These are phyloP conservation scores for Elymnias hypermnestra DNA, from an alignment of 1,140 invertebrate genomes.

Conservation along the genomic window DNA sequence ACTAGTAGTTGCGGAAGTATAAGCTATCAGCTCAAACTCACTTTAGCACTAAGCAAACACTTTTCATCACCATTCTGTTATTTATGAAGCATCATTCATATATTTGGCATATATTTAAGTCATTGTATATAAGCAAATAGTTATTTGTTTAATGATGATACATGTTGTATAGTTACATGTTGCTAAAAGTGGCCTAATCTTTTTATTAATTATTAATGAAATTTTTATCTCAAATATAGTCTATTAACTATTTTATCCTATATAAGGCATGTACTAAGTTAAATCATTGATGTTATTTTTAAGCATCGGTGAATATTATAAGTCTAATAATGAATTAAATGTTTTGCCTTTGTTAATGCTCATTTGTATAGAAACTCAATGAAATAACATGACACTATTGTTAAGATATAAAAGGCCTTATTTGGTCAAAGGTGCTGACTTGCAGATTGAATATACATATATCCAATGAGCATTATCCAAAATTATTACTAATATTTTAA, in stretches of 20 bases:
- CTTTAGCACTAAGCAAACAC: constrained; percentile 65
- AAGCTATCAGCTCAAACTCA: constrained; percentile 67
- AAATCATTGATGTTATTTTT: constrained; percentile 25
- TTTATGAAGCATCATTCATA: constrained; percentile 60
- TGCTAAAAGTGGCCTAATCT: constrained; percentile 56
- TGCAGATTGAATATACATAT: no score
- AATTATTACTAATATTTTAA: constrained; percentile 38
- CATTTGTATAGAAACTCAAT: constrained; percentile 21
- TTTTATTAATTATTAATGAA: constrained; percentile 44
- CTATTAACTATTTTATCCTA: constrained; percentile 55
- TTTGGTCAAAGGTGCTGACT: constrained; percentile 36
- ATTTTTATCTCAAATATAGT: constrained; percentile 39
- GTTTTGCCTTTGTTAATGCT: constrained; percentile 13
- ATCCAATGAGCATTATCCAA: constrained; percentile 39
- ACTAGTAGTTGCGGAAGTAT: constrained; percentile 44
- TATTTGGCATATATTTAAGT: constrained; percentile 55
- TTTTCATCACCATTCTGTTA: constrained; percentile 60
- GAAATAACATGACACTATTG: constrained; percentile 33
- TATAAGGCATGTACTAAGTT: constrained; percentile 32
- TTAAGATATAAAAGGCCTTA: constrained; percentile 22
- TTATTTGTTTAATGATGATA: constrained; percentile 48
- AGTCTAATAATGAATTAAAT: not conserved
- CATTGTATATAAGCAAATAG: constrained; percentile 68
- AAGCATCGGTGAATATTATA: not conserved
- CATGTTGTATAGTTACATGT: constrained; percentile 43